phyloP scores from a whole-genome alignment of 1,140 invertebrate genomes.

The Hylaeus anthracinus region DNA sequence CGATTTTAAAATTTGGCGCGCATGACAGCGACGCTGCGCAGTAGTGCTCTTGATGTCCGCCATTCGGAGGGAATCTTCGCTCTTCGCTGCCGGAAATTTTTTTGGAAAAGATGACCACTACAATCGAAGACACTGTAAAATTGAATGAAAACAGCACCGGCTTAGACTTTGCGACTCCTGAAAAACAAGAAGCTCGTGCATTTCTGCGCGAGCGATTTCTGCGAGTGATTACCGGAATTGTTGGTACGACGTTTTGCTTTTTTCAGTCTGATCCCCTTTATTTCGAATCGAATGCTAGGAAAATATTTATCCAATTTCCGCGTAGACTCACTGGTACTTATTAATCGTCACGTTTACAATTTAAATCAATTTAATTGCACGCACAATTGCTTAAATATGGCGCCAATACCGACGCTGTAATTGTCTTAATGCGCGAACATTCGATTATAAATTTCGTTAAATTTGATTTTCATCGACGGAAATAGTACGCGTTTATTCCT shows the following conservation, averaged over 20 bases:
- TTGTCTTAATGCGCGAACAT: not conserved
- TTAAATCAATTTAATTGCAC: not conserved
- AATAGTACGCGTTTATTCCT: not conserved
- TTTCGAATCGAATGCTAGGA: not conserved
- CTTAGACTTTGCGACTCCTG: slow-evolving; percentile 70
- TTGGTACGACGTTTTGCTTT: slow-evolving; percentile 68
- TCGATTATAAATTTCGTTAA: slow-evolving; percentile 1
- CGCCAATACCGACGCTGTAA: slow-evolving; percentile 14
- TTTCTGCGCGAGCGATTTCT: slow-evolving; percentile 78
- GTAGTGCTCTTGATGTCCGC: slow-evolving; percentile 3
- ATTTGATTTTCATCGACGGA: not conserved
- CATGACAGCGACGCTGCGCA: not conserved
- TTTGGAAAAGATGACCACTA: slow-evolving; percentile 41
- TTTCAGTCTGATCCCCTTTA: not conserved
- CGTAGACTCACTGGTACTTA: not conserved
- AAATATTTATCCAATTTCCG: not conserved
- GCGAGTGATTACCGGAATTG: slow-evolving; percentile 75
- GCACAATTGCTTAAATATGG: slow-evolving; percentile 25
- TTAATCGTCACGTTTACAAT: not conserved
- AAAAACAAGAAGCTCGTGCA: slow-evolving; percentile 76
- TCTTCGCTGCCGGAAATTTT: slow-evolving; percentile 2
- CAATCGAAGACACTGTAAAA: slow-evolving; percentile 10
- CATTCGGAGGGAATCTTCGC: not conserved
- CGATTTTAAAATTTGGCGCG: slow-evolving; percentile 49
- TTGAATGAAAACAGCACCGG: not conserved